Conservation (phyloP, 2,113 vertebrate genomes). For the Rafetus swinhoei region DNA sequence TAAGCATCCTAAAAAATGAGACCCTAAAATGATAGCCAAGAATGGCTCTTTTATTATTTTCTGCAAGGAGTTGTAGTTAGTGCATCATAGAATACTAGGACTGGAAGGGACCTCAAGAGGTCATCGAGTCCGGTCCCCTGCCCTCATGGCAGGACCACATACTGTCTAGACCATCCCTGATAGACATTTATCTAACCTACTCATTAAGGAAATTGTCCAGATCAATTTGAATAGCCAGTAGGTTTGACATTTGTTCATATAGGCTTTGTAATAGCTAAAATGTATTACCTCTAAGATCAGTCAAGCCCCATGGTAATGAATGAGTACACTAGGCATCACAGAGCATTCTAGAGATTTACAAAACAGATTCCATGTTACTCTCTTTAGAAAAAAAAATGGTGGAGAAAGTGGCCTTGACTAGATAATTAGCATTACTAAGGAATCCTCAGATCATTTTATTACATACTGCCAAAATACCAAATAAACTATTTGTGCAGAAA, state of each 20-base stretch:
- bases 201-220: too few species aligned
- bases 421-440: not conserved
- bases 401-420: not conserved
- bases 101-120: too few species aligned
- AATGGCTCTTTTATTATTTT: not conserved
- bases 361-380: not conserved
- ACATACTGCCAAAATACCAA: not conserved
- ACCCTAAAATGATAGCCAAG: not conserved
- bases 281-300: not conserved
- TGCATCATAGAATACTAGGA: too few species aligned
- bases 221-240: fast-evolving
- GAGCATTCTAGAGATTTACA: not conserved
- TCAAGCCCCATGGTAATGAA: not conserved
- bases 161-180: too few species aligned
- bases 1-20: not conserved
- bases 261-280: not conserved
- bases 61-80: not conserved
- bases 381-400: not conserved
- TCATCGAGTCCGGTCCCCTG: too few species aligned
- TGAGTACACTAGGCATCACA: fast-evolving
- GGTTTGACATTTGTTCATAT: fast-evolving
- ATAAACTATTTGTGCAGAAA: not conserved
- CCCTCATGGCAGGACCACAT: too few species aligned
- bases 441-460: not conserved
- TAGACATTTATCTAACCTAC: too few species aligned